Percentiles rank a stretch among this genome's conserved stretches.
phyloP scores from a whole-genome alignment of 1,140 invertebrate genomes.

The Eubasilissa regina region DNA sequence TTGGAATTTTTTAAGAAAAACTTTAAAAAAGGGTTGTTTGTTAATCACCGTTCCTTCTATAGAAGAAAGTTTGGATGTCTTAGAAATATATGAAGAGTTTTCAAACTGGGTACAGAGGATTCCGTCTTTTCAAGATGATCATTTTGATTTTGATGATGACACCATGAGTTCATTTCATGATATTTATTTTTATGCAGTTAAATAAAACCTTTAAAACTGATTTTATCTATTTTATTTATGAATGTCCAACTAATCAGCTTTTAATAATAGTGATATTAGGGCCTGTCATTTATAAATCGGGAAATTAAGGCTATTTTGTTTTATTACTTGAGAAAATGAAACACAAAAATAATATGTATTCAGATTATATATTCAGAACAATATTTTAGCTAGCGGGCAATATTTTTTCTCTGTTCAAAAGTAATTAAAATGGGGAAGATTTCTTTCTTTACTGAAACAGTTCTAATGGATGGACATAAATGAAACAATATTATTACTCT shows the following conservation, averaged over 20 bases:
- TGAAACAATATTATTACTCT: too few relatives aligned
- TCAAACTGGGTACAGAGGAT: conserved; percentile 71
- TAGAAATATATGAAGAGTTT: conserved; percentile 72
- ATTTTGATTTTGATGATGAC: conserved; percentile 67
- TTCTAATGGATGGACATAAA: too few relatives aligned
- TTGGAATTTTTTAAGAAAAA: conserved; percentile 75
- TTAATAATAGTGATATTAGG: neutral
- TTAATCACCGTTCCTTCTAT: conserved; percentile 75
- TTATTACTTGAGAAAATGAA: too few relatives aligned
- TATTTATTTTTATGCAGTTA: conserved; percentile 68
- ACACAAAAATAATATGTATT: too few relatives aligned
- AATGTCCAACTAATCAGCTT: neutral
- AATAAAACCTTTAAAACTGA: conserved; percentile 60
- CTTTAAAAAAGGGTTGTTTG: conserved; percentile 73
- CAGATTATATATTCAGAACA: too few relatives aligned
- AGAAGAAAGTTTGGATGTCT: conserved; percentile 69
- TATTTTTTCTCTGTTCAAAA: too few relatives aligned
- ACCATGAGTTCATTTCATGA: conserved; percentile 63
- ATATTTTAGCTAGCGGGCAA: too few relatives aligned
- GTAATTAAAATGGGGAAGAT: too few relatives aligned
- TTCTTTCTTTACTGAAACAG: too few relatives aligned
- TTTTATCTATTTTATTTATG: conserved; percentile 24
- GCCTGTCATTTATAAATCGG: too few relatives aligned
- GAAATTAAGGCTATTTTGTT: too few relatives aligned
- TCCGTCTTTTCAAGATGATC: conserved; percentile 67